phyloP scores from a whole-genome alignment of 2,888 invertebrate species.

The Acrobasis suavella region DNA sequence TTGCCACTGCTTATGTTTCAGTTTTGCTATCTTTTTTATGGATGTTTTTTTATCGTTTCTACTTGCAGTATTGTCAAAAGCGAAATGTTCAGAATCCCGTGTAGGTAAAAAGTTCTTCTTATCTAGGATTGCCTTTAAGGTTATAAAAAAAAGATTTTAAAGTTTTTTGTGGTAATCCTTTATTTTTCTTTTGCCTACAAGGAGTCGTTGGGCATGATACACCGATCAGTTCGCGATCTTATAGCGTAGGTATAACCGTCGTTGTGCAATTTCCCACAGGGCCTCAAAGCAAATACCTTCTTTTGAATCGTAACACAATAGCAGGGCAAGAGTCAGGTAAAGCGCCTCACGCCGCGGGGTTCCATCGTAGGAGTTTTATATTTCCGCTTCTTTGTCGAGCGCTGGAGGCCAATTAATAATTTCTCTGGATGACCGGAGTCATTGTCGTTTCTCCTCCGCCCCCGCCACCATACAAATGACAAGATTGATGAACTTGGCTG shows the following conservation, averaged over 20 bases:
- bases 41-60: slow-evolving; percentile 35
- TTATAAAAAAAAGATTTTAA: slow-evolving; percentile 46
- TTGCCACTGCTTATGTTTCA: neutral
- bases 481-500: slow-evolving; percentile 77
- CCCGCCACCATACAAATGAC: slow-evolving; percentile 64
- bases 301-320: slow-evolving; percentile 72
- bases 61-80: slow-evolving; percentile 37
- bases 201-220: slow-evolving; percentile 51
- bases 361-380: slow-evolving; percentile 77
- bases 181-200: slow-evolving; percentile 47
- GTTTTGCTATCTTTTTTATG: slow-evolving; percentile 36
- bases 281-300: slow-evolving; percentile 74
- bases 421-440: slow-evolving; percentile 78
- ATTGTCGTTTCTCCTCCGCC: slow-evolving; percentile 65
- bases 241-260: slow-evolving; percentile 57
- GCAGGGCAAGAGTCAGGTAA: slow-evolving; percentile 81
- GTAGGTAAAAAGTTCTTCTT: slow-evolving; percentile 47
- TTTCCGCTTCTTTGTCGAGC: slow-evolving; percentile 80
- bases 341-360: slow-evolving; percentile 74
- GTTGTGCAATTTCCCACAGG: slow-evolving; percentile 80
- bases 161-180: slow-evolving; percentile 55
- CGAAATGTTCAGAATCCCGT: slow-evolving; percentile 44
- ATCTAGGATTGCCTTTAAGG: slow-evolving; percentile 53
- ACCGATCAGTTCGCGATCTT: slow-evolving; percentile 55
- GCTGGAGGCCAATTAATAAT: slow-evolving; percentile 78